Conservation (phyloP, 2,113 vertebrate species). For the Malurus elegans region DNA sequence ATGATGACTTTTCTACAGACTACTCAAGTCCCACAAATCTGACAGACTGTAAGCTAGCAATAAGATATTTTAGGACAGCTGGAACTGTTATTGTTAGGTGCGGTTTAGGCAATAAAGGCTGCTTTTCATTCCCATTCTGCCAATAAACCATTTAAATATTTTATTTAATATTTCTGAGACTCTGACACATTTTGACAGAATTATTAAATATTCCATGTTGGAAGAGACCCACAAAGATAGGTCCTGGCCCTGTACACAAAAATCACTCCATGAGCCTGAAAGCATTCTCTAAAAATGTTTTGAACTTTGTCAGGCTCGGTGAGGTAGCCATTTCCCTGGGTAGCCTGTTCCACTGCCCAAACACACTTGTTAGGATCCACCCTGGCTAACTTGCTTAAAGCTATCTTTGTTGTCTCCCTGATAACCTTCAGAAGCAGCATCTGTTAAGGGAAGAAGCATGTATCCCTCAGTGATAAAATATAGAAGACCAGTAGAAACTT, state of each 20-base stretch:
- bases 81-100: neutral
- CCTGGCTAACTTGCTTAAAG: neutral
- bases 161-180: neutral
- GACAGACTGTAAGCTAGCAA: neutral
- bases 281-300: neutral
- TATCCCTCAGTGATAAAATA: neutral
- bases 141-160: neutral
- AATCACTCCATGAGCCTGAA: neutral
- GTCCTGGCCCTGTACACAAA: neutral
- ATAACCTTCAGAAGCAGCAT: neutral
- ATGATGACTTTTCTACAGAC: neutral
- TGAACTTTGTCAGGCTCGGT: neutral
- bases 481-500: neutral
- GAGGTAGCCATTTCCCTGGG: no score
- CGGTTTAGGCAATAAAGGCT: neutral
- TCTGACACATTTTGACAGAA: neutral
- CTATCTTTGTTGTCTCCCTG: neutral
- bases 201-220: neutral
- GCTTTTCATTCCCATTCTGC: neutral
- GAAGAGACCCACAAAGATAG: neutral
- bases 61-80: neutral
- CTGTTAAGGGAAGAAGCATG: neutral
- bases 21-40: neutral
- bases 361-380: neutral
- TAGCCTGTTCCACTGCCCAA: neutral